A percentile compares a stretch with the other conserved stretches of the same genome.
Evolutionary conservation across 2,113 vertebrate genomes (phyloP).

Genomic region (Lathamus discolor): DNA sequence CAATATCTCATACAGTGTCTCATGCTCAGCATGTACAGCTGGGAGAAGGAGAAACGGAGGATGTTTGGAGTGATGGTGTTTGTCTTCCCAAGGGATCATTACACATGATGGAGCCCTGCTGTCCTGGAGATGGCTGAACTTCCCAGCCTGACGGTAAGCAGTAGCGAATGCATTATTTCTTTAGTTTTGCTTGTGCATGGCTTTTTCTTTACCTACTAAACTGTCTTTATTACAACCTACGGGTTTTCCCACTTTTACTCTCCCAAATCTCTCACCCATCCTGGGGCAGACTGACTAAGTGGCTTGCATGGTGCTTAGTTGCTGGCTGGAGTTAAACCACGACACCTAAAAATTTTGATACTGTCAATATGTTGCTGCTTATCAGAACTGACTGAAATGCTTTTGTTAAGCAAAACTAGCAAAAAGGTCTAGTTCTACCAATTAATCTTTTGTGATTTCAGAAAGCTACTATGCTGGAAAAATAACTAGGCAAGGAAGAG

Average conservation of each 20-base stretch:
- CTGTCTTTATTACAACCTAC: neutral
- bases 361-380: neutral
- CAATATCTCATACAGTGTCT: neutral
- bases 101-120: neutral
- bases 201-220: neutral
- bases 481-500: neutral
- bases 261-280: neutral
- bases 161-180: neutral
- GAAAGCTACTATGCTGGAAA: neutral
- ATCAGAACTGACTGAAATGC: neutral
- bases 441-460: neutral
- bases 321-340: too few species aligned
- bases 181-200: neutral
- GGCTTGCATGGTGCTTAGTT: neutral
- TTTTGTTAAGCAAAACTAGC: neutral
- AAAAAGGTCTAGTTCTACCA: neutral
- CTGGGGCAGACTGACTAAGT: neutral
- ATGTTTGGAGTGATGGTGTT: neutral
- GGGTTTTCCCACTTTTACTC: neutral
- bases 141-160: neutral
- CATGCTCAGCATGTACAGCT: neutral
- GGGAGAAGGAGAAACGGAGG: neutral
- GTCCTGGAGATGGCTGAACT: neutral
- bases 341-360: neutral
- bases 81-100: neutral